These are phyloP conservation scores for Pelusios castaneus DNA, from an alignment of 2,113 vertebrate species.

Conservation along the genomic window DNA sequence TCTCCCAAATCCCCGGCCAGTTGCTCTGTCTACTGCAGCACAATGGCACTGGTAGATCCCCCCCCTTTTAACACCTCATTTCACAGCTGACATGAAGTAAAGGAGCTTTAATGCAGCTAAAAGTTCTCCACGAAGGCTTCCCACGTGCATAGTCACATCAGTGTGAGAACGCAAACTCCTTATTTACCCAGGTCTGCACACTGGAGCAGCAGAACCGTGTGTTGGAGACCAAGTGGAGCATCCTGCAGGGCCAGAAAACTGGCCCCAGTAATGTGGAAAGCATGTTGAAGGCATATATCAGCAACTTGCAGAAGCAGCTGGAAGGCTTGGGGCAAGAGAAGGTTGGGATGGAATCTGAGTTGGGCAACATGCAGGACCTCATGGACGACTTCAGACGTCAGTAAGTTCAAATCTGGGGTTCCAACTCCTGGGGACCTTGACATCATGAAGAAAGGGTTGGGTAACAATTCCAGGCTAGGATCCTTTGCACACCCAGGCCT, in stretches of 20 bases:
- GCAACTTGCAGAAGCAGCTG: slow-evolving; percentile 81
- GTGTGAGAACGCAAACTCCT: not conserved
- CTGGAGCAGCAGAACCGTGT: slow-evolving; percentile 92
- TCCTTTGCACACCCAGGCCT: not conserved
- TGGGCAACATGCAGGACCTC: slow-evolving; percentile 78
- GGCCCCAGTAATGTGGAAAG: slow-evolving; percentile 78
- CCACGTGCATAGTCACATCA: not conserved
- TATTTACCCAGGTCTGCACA: slow-evolving; percentile 79
- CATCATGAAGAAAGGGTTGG: too few species aligned
- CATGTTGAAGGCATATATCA: slow-evolving; percentile 86
- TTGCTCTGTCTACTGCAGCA: too few species aligned
- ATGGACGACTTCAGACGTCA: slow-evolving; percentile 89
- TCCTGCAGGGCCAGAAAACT: slow-evolving; percentile 85
- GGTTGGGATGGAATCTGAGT: slow-evolving; percentile 79
- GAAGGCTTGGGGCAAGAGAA: slow-evolving; percentile 83
- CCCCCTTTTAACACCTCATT: not conserved
- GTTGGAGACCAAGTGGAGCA: slow-evolving; percentile 88
- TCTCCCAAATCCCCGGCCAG: too few species aligned
- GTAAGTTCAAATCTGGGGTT: slow-evolving; percentile 65
- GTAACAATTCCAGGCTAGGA: not conserved
- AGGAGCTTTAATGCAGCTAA: not conserved
- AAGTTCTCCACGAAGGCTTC: not conserved
- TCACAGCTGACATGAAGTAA: not conserved
- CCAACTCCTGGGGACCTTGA: not conserved
- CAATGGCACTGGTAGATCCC: not conserved